A percentile compares a stretch with the other conserved stretches of the same genome.
phyloP scores from a whole-genome alignment of 2,888 invertebrate species.

The Temnothorax ravouxi region DNA sequence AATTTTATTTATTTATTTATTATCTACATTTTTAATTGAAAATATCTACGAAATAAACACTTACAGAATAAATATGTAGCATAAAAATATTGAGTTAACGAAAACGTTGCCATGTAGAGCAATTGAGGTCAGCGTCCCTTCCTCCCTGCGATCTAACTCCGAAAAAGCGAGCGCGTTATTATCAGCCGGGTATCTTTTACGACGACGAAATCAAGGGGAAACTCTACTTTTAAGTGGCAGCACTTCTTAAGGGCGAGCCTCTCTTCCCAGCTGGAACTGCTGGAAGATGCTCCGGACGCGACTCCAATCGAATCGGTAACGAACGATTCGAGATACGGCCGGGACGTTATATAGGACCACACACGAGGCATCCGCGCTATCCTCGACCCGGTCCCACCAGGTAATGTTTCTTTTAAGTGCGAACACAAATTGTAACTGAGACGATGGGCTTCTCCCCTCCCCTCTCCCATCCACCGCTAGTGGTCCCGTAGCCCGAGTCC shows the following conservation, averaged over 20 bases:
- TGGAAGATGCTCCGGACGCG: slow-evolving; percentile 62
- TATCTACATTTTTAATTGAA: not conserved
- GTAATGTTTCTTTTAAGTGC: slow-evolving; percentile 86
- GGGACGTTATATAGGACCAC: slow-evolving; percentile 81
- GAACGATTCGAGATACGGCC: slow-evolving; percentile 84
- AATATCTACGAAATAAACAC: not conserved
- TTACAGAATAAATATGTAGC: not conserved
- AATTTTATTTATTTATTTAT: not conserved
- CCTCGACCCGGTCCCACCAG: slow-evolving; percentile 79
- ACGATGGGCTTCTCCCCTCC: slow-evolving; percentile 80
- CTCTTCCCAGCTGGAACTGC: slow-evolving; percentile 44
- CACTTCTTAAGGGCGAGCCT: slow-evolving; percentile 56
- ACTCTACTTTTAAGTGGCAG: slow-evolving; percentile 72
- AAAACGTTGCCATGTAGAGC: not conserved
- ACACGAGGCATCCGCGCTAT: slow-evolving; percentile 81
- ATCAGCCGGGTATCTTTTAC: slow-evolving; percentile 41
- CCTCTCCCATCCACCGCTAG: slow-evolving; percentile 60
- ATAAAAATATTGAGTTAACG: not conserved
- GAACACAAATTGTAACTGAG: slow-evolving; percentile 86
- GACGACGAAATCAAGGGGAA: slow-evolving; percentile 15
- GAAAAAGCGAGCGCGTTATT: slow-evolving; percentile 48
- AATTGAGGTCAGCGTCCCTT: slow-evolving; percentile 8
- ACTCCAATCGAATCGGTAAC: slow-evolving; percentile 84
- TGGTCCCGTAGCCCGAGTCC: slow-evolving; percentile 67
- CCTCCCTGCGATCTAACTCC: slow-evolving; percentile 42